These are phyloP conservation scores for Cancer borealis DNA, from an alignment of 2,888 invertebrate genomes.

Conservation along the genomic window DNA sequence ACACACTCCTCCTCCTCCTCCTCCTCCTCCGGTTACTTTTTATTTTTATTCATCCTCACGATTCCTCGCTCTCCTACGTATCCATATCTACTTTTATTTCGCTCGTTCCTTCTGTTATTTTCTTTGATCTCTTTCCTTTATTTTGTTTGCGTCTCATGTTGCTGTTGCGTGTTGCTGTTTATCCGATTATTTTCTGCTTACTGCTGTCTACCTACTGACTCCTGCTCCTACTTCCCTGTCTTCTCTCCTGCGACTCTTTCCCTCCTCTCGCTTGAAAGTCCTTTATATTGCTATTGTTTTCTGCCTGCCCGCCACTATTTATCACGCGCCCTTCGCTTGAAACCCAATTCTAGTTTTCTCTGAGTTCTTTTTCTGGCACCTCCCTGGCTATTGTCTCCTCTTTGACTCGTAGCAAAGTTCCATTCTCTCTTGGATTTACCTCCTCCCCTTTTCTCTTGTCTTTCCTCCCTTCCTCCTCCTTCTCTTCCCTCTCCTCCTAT, in stretches of 20 bases:
- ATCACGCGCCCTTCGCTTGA: constrained; percentile 29
- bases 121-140: neutral
- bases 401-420: neutral
- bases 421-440: neutral
- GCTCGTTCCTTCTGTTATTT: neutral
- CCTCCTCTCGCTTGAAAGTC: neutral
- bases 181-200: neutral
- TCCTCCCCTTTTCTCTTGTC: neutral
- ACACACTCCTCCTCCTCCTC: neutral
- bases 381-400: constrained; percentile 8
- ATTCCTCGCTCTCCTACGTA: neutral
- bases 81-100: neutral
- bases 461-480: neutral
- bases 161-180: neutral
- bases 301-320: neutral
- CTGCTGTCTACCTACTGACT: neutral
- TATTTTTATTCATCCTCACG: neutral
- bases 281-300: constrained; percentile 25
- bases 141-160: neutral
- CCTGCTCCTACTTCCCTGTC: neutral
- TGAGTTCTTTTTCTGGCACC: neutral
- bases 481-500: neutral
- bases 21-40: neutral
- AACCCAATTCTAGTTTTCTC: constrained; percentile 43
- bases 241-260: neutral